phyloP scores from a whole-genome alignment of 2,113 vertebrate species.

The Zosterops japonicus region DNA sequence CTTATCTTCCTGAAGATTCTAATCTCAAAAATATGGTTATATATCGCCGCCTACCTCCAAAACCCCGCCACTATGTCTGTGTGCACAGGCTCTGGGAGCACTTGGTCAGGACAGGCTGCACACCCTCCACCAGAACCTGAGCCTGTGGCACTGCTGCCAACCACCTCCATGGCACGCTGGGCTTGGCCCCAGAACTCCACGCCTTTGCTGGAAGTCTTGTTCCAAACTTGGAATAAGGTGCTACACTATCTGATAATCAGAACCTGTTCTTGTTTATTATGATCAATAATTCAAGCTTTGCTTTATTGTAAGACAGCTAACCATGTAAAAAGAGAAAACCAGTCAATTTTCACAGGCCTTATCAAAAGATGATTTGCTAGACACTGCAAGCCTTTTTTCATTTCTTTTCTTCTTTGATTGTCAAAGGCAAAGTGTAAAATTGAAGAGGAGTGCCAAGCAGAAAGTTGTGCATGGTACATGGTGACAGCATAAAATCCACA shows the following conservation, averaged over 20 bases:
- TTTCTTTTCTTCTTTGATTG: not conserved
- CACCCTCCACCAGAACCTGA: not conserved
- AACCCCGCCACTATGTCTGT: slow-evolving; percentile 36
- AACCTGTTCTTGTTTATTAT: not conserved
- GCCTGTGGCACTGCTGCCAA: not conserved
- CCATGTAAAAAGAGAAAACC: not conserved
- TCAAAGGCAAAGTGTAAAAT: not conserved
- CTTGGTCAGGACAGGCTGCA: not conserved
- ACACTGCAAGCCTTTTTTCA: not conserved
- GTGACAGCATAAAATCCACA: not conserved
- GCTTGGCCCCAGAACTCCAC: not conserved
- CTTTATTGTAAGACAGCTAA: not conserved
- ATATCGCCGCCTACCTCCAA: slow-evolving; percentile 52
- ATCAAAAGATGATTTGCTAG: not conserved
- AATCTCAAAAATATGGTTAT: slow-evolving; percentile 61
- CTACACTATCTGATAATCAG: not conserved
- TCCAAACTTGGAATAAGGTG: not conserved
- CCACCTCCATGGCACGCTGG: not conserved
- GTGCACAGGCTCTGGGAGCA: not conserved
- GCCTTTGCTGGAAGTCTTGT: not conserved
- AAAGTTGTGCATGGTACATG: not conserved
- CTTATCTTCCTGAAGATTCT: slow-evolving; percentile 2
- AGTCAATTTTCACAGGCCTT: not conserved
- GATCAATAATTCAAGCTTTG: not conserved
- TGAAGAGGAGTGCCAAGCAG: not conserved